phyloP scores from a whole-genome alignment of 2,797 vertebrate species.

The Malurus leucopterus region DNA sequence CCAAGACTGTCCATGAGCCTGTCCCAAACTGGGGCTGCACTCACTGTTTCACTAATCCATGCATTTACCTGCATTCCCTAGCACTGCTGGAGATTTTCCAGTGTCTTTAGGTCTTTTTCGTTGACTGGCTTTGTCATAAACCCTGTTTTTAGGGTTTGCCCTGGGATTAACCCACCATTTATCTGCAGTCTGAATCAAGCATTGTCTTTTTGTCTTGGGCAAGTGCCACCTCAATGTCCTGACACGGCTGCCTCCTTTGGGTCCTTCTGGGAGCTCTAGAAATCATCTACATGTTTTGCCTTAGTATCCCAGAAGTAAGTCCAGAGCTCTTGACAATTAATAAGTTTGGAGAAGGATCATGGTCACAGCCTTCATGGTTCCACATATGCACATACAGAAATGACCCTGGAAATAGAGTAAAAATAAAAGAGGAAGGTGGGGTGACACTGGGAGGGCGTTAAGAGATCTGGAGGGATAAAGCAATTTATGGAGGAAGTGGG shows the following conservation, averaged over 20 bases:
- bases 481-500: neutral
- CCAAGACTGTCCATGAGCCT: fast-evolving
- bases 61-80: neutral
- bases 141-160: neutral
- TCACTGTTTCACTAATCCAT: fast-evolving
- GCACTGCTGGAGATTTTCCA: neutral
- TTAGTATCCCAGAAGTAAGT: neutral
- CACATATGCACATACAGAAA: neutral
- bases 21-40: neutral
- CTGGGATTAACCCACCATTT: neutral
- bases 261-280: neutral
- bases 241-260: neutral
- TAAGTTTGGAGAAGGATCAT: neutral
- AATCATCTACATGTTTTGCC: neutral
- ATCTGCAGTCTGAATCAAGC: neutral
- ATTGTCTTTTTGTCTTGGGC: neutral
- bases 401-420: neutral
- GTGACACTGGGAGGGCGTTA: neutral
- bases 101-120: neutral
- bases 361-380: neutral
- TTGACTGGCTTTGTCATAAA: neutral
- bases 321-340: neutral
- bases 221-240: neutral
- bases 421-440: neutral
- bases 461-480: neutral